Evolutionary conservation across 2,888 invertebrate genomes (phyloP).

Genomic region (Heteromurus nitidus): DNA sequence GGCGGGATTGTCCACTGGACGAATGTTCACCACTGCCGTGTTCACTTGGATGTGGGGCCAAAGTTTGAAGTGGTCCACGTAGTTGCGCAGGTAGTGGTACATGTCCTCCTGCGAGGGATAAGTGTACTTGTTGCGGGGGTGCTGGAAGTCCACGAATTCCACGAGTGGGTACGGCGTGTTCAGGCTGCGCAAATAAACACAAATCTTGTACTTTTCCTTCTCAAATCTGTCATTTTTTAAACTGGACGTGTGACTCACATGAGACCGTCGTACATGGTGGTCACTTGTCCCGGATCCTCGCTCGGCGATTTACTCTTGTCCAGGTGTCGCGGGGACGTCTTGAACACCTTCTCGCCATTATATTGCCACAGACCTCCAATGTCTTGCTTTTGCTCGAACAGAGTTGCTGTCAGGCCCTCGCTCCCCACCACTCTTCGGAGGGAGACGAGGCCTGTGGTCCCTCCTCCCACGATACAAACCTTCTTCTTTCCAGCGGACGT

Average conservation of each 20-base stretch:
- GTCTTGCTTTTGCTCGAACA: constrained; percentile 85
- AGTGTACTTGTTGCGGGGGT: background rate
- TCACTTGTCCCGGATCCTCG: constrained; percentile 6
- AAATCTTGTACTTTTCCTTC: background rate
- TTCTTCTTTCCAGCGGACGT: constrained; percentile 74
- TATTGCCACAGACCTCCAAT: constrained; percentile 96
- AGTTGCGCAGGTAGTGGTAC: background rate
- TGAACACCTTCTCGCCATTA: constrained; percentile 78
- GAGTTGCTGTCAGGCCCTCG: constrained; percentile 79
- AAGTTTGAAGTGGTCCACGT: background rate
- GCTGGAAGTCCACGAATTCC: constrained; percentile 16
- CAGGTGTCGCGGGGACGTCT: background rate
- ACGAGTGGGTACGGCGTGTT: constrained; percentile 2
- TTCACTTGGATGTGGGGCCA: constrained; percentile 18
- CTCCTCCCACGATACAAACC: constrained; percentile 89
- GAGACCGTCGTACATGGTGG: constrained; percentile 26
- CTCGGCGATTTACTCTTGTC: background rate
- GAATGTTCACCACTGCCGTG: background rate
- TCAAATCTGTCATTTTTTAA: background rate
- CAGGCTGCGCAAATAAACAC: background rate
- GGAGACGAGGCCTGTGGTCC: constrained; percentile 90
- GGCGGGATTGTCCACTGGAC: background rate
- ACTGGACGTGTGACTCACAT: background rate
- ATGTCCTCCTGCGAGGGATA: background rate
- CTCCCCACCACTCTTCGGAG: constrained; percentile 81